These are phyloP conservation scores for Hydrocynus forskahlii DNA, from an alignment of 2,797 vertebrate species.

Conservation along the genomic window DNA sequence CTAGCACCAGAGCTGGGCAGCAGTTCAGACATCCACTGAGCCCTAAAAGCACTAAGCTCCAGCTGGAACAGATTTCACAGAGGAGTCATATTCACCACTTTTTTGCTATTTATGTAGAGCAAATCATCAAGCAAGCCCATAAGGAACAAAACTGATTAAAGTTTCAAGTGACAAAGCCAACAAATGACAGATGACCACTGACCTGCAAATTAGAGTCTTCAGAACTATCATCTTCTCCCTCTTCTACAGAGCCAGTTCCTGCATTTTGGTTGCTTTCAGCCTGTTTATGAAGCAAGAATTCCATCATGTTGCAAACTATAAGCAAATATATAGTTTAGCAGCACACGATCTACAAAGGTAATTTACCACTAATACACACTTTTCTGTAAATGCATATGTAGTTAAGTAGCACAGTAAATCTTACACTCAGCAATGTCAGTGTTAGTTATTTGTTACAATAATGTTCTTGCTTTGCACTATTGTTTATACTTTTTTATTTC, in stretches of 20 bases:
- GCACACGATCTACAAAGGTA: neutral
- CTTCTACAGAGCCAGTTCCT: conserved; percentile 64
- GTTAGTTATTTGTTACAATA: no score
- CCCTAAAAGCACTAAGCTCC: conserved; percentile 93
- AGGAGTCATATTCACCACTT: neutral
- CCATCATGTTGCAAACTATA: neutral
- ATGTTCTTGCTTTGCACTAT: no score
- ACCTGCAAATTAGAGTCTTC: conserved; percentile 90
- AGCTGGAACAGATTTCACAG: conserved; percentile 70
- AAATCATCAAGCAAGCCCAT: no score
- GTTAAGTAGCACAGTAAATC: neutral
- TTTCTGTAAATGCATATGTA: neutral
- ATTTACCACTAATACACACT: no score
- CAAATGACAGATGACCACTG: conserved; percentile 36
- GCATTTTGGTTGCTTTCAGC: conserved; percentile 87
- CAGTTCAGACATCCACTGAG: conserved; percentile 98
- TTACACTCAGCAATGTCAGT: no score
- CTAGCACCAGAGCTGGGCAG: conserved; percentile 78
- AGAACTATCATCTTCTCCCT: conserved; percentile 77
- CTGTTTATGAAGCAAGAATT: conserved; percentile 69
- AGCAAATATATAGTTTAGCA: neutral
- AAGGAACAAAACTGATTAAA: neutral
- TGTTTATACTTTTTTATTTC: no score
- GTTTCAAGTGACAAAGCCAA: neutral
- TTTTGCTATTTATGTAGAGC: no score